phyloP scores from a whole-genome alignment of 2,888 invertebrate species.

The Tiliacea aurago region DNA sequence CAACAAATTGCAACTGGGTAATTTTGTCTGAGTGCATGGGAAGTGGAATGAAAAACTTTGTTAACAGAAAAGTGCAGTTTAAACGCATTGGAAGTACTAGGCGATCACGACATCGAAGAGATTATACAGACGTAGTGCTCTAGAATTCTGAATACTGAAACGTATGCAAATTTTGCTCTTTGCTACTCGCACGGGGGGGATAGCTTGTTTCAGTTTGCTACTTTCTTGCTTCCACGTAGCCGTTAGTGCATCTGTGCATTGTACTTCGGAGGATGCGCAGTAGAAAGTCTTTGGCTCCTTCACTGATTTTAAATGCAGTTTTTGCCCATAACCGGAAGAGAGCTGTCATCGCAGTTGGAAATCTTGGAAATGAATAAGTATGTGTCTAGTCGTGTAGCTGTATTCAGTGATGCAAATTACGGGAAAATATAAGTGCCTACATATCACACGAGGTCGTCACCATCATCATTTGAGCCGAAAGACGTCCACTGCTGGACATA shows the following conservation, averaged over 20 bases:
- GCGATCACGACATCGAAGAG: conserved; percentile 41
- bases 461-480: no score
- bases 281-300: conserved; percentile 5
- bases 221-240: conserved; percentile 55
- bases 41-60: neutral
- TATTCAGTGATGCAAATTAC: no score
- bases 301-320: conserved; percentile 6
- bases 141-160: conserved; percentile 12
- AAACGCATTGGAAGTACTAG: conserved; percentile 49
- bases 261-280: conserved; percentile 39
- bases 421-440: neutral
- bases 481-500: no score
- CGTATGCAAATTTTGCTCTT: conserved; percentile 29
- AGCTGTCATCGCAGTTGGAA: neutral
- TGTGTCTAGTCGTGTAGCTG: no score
- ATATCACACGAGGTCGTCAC: no score
- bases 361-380: no score
- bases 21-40: neutral
- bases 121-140: conserved; percentile 9
- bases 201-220: conserved; percentile 25
- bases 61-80: conserved; percentile 33
- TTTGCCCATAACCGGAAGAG: neutral
- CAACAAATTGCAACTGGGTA: neutral
- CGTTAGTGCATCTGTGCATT: conserved; percentile 25
- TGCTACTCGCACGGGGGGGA: conserved; percentile 29